These are phyloP conservation scores for Rhopalosiphum padi DNA, from an alignment of 1,140 invertebrate species.

Conservation along the genomic window DNA sequence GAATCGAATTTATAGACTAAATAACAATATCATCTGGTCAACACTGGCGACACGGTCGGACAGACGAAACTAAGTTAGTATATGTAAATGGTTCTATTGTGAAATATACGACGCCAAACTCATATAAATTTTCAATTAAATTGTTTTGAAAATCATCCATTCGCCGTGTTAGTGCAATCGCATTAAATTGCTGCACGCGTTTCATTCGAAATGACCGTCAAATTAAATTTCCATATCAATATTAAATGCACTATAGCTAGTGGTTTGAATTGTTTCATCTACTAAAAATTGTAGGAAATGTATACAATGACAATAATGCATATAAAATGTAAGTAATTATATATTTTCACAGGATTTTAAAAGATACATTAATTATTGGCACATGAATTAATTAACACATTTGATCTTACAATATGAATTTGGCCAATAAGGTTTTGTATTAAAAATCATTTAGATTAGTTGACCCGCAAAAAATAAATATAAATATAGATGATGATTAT, in stretches of 20 bases:
- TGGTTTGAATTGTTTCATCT: neutral
- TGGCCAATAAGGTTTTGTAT: too few species aligned
- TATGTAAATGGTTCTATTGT: neutral
- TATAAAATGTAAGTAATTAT: neutral
- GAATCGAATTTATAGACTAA: neutral
- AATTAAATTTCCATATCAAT: constrained; percentile 3
- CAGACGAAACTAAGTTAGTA: neutral
- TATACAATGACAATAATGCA: neutral
- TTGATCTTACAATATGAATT: neutral
- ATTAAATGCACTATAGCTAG: neutral
- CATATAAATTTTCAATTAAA: constrained; percentile 6
- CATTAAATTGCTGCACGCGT: neutral
- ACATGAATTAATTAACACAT: neutral
- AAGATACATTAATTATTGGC: too few species aligned
- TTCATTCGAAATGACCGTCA: neutral
- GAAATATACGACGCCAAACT: neutral
- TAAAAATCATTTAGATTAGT: too few species aligned
- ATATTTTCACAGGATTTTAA: neutral
- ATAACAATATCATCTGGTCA: neutral
- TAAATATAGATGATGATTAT: too few species aligned
- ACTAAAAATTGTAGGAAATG: neutral
- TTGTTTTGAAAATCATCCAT: neutral
- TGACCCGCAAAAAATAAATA: too few species aligned
- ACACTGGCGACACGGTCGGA: neutral
- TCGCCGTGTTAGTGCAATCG: neutral